Evolutionary conservation across 2,888 invertebrate species (phyloP), one percentile per base, ranked within the genome.

Genomic region (Pterostichus niger): DNA sequence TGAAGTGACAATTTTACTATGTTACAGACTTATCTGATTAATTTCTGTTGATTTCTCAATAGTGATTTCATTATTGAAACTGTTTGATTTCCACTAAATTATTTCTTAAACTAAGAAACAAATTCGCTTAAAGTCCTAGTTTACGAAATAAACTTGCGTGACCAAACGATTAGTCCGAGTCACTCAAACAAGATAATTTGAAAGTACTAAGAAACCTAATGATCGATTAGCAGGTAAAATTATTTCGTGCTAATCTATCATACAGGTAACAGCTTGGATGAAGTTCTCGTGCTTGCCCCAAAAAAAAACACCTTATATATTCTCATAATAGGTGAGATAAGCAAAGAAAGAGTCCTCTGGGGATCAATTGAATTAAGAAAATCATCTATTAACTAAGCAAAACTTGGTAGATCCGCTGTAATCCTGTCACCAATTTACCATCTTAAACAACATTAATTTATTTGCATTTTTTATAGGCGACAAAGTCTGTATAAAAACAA

Each of bases 191-290:
- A 75, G 49, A 75, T 75, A 52, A 49, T 75, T 75, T 49, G 33
- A 5, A 75, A 7, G 17, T 24, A 33, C 61, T 52, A 31, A 75
- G 75, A 75, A 71, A 71, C 13, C 52, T 52, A 75, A 75, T 75
- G 75, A 75, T 75, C n/a, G 75, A 75, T 75, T 75, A 75, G 31
- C 31, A 33, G 52, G 31, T 52, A 75, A 75, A 75, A 52, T 11
- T n/a, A 46, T 75, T 68, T 71, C 71, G n/a, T 52, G n/a, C 31
- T 75, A 75, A 75, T 75, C 75, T 49, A 75, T 75, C 75, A 52
- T 52, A 6, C 49, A 75, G 33, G 13, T 49, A 49, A 52, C 46
- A 31, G 52, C 31, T 75, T 1, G 31, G 52, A 75, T 75, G 52
- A 75, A 52, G 33, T 75, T 75, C 24, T 61, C 33, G 61, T 33